Base-by-base conservation (phyloP, 2,888 invertebrate species). In the Ypsolopha sequella region DNA sequence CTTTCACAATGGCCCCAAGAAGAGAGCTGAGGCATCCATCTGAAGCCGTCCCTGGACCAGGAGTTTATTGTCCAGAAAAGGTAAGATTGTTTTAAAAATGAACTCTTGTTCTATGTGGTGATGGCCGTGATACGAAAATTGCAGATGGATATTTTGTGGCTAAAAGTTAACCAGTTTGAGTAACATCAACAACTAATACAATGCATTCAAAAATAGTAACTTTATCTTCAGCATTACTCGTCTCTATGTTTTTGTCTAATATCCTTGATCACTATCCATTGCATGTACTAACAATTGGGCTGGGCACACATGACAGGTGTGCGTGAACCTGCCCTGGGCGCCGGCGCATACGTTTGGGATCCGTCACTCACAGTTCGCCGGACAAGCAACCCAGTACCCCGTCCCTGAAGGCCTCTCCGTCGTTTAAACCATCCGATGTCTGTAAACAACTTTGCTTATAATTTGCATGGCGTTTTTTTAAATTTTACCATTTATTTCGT, bases 1-100 rank as follows among this genome's bases (percentile, higher is more conserved):
- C 94, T 36, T 98, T 93, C 74, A 95, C 95, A 38, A 95, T 98
- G 87, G 94, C 95, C 39, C 91, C 87, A 6, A 72, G 84, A 55
- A 65, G 87, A 57, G 81, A 85, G 53, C 55, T 69, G 24, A 78
- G 68, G 58, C 73, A 65, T 14, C 73, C 85, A 0, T 64, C 88
- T 3, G 79, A 73, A 1, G 62, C 73, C 8, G 75, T 88, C 0
- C 88, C 88, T 0, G 88, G 91, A 33, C 91, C 92, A 0, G 91
- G 91, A 34, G 88, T 89, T 6, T 93, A 93, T 63, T 81, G 86
- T 51, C 89, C 92, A 0, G 92, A 92, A 66, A 91, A 91, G 76
- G 84, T 84, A 73, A 56, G 36, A 36, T 36, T 41, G 54, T 36
- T 24, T 24, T 3, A 24, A 24, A 24, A 4, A 24, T 24, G n/a